Base-by-base conservation (phyloP, 1,140 invertebrate genomes). In the Zaprionus gabonicus region DNA sequence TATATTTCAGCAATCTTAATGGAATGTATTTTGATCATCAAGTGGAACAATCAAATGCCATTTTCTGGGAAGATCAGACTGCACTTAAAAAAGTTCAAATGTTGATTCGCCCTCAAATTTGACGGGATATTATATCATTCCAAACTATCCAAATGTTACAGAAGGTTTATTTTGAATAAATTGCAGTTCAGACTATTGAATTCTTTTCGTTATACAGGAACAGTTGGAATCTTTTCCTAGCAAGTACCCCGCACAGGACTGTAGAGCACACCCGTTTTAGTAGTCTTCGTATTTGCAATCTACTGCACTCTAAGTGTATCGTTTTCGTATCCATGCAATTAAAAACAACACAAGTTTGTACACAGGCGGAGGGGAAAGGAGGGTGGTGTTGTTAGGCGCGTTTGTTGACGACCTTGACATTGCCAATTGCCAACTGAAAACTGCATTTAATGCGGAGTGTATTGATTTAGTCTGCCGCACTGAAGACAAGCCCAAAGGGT, bases 401-500 rank as follows among this genome's bases (percentile, higher is more conserved):
- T 46, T 55, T 56, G 65, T 28, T 20, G 59, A 9, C 65, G 53
- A 62, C 70, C 72, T 64, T 64, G 76, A 53, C 58, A 56, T 44
- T 68, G 41, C 31, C 46, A 65, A 56, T 44, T 68, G 28, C 31
- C 46, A 68, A 63, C 41, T 23, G 25, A 23, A 66, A 79, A 68
- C 56, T 86, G 82, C 68, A 80, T 71, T 82, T 74, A 87, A 82
- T 66, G 59, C 68, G 34, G 41, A 27, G 20, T 58, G 41, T 85
- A 86, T 86, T 87, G 82, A 86, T 86, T 86, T 71, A 80, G 80
- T 80, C 80, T 71, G 28, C 66, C 66, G 70, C 80, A 86, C 49
- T 69, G 23, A 53, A 46, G 55, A 56, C 59, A 58, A 71, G 60
- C 38, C 64, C 36, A 31, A 65, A 65, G 41, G 44, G 13, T 20